Percentiles rank a stretch among this genome's conserved stretches.
Conservation (phyloP, 2,888 invertebrate species). For the Microplitis manilae region DNA sequence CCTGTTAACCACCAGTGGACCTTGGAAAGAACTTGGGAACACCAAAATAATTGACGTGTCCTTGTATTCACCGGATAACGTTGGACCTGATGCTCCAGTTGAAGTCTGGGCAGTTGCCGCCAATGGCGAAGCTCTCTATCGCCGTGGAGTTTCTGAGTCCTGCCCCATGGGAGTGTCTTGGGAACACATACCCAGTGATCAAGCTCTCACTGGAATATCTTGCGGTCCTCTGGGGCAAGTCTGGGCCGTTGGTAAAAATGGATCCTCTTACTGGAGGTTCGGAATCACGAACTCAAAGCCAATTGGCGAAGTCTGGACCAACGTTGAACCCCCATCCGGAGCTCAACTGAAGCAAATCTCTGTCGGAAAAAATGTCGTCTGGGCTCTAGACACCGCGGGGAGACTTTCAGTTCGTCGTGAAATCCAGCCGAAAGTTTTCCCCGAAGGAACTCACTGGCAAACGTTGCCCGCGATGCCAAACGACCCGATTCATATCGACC, state of each 20-base stretch:
- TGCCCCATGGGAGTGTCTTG: slow-evolving; percentile 83
- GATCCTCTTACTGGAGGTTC: slow-evolving; percentile 86
- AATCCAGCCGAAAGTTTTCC: slow-evolving; percentile 80
- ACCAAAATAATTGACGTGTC: slow-evolving; percentile 88
- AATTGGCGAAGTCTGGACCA: slow-evolving; percentile 82
- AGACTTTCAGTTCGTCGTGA: slow-evolving; percentile 85
- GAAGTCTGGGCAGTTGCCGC: slow-evolving; percentile 89
- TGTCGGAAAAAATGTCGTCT: slow-evolving; percentile 81
- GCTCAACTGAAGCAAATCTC: slow-evolving; percentile 83
- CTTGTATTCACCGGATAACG: slow-evolving; percentile 77
- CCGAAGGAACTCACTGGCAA: slow-evolving; percentile 91
- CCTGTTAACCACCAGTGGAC: slow-evolving; percentile 86
- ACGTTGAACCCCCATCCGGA: slow-evolving; percentile 81
- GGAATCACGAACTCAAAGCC: slow-evolving; percentile 82
- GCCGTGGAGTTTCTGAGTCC: slow-evolving; percentile 82
- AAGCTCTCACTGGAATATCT: slow-evolving; percentile 83
- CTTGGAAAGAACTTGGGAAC: slow-evolving; percentile 91
- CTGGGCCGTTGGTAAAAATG: slow-evolving; percentile 91
- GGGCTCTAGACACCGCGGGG: slow-evolving; percentile 85
- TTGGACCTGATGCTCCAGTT: slow-evolving; percentile 71
- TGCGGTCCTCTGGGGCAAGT: slow-evolving; percentile 80
- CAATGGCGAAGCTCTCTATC: slow-evolving; percentile 88
- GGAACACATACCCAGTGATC: slow-evolving; percentile 88
- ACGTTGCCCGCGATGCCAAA: slow-evolving; percentile 76
- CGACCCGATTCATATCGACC: slow-evolving; percentile 74